Base-by-base conservation (phyloP, 2,797 vertebrate genomes). In the Trachops cirrhosus region DNA sequence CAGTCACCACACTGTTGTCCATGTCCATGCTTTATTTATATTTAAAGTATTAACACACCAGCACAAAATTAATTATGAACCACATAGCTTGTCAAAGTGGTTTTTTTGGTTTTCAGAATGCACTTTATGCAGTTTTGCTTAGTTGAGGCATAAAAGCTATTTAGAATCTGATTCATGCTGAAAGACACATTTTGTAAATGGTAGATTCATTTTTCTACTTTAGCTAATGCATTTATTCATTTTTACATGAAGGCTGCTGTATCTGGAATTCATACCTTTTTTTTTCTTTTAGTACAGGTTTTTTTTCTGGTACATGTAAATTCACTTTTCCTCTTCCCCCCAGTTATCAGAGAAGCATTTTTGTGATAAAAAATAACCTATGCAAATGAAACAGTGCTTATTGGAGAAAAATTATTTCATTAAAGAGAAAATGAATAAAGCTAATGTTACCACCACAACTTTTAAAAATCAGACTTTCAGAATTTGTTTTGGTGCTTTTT, bases 291-390 rank as follows among this genome's bases (percentile, higher is more conserved):
- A 77, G n/a, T n/a, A n/a, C n/a, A n/a, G 46, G 12, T 93, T 84
- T 85, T 84, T 32, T 52, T 95, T 59, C 52, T 37, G 9, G 78
- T 77, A 79, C 32, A 70, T 41, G 29, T 68, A 89, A 91, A 32
- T 24, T 83, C 34, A 24, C 83, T 89, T 82, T 78, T 86, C 21
- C 32, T 57, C n/a, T 85, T 71, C 7, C 18, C 34, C 34, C 6
- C 21, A 86, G 37, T 93, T 83, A 94, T 29, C 67, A 88, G 29
- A 93, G 50, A 94, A 94, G 21, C 18, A 90, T 86, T 86, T 92
- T 95, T 74, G 78, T 86, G 96, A 93, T 67, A 3, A 39, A 80
- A 70, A 95, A 26, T 85, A 97, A 92, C n/a, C 24, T 96, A 83
- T 22, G 91, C 39, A 94, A 59, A 68, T 93, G 41, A 93, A 96